These are phyloP conservation scores for Hydractinia echinata DNA, from an alignment of 30 jellyfish, hydroid and myxozoan species.

Conservation along the genomic window DNA sequence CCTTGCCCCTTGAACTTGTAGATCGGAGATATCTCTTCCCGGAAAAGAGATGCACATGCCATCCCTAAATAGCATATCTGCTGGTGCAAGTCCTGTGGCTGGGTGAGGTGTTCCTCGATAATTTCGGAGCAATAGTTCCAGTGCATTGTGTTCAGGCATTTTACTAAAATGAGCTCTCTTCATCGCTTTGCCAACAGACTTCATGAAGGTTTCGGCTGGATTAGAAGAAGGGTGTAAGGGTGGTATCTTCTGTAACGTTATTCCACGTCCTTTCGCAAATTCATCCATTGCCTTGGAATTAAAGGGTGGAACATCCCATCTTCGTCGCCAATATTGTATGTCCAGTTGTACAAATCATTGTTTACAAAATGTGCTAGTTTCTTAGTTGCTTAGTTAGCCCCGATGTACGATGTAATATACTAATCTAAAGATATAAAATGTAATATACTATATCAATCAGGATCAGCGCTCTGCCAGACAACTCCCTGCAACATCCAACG, in stretches of 20 bases:
- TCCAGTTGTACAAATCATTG: too few relatives aligned
- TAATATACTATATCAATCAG: too few relatives aligned
- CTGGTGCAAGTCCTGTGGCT: conserved; percentile 53
- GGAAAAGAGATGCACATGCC: conserved; percentile 31
- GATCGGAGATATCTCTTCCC: too few relatives aligned
- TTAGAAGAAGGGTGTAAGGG: conserved; percentile 56
- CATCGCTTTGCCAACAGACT: conserved; percentile 46
- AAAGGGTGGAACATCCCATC: conserved; percentile 57
- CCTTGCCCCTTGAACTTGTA: too few relatives aligned
- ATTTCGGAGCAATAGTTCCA: conserved; percentile 1
- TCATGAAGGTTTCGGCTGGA: conserved; percentile 47
- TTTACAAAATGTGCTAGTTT: too few relatives aligned
- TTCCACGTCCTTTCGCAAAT: conserved; percentile 30
- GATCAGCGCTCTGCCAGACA: too few relatives aligned
- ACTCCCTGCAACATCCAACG: too few relatives aligned
- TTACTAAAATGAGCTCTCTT: conserved; percentile 8
- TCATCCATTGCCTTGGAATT: conserved; percentile 15
- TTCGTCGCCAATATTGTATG: too few relatives aligned
- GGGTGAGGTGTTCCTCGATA: conserved; percentile 32
- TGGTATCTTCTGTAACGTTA: conserved; percentile 15
- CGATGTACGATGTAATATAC: too few relatives aligned
- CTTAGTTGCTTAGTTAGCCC: too few relatives aligned
- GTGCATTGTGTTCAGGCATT: conserved; percentile 15
- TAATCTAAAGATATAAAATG: too few relatives aligned
- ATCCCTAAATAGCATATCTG: conserved; percentile 37